Conservation (phyloP, 35 echinoderm and acorn worm species). For the Apostichopus parvimensis region DNA sequence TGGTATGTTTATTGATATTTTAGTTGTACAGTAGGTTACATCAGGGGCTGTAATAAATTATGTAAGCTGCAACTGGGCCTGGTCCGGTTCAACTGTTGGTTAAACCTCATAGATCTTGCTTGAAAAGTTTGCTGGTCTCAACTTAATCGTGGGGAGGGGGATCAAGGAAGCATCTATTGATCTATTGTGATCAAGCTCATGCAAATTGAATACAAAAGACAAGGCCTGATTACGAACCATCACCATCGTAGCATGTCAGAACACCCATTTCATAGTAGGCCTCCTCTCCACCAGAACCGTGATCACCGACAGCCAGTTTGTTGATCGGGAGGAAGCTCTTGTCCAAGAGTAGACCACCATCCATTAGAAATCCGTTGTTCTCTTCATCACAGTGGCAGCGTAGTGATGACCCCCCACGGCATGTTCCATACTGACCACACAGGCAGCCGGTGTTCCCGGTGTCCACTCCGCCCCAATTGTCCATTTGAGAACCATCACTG, state of each 20-base stretch:
- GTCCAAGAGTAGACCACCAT: not conserved
- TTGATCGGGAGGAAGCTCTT: not conserved
- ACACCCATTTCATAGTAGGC: not conserved
- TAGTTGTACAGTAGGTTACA: too few species aligned
- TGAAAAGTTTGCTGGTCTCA: too few species aligned
- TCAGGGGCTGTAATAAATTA: too few species aligned
- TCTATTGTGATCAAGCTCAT: not conserved
- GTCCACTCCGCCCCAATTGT: conserved; percentile 27
- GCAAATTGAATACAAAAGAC: not conserved
- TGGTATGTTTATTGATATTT: too few species aligned
- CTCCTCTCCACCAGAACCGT: not conserved
- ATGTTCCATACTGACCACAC: conserved; percentile 33
- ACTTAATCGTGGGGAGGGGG: too few species aligned
- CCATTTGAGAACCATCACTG: conserved; percentile 39
- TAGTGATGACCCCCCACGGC: not conserved
- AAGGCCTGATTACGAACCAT: not conserved
- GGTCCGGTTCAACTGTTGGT: too few species aligned
- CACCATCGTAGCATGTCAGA: conserved; percentile 2
- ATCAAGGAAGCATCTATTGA: too few species aligned
- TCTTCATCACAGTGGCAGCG: conserved; percentile 14
- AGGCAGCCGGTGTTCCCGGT: conserved; percentile 6
- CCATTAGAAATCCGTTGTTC: not conserved
- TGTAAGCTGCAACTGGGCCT: too few species aligned
- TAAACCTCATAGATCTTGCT: too few species aligned
- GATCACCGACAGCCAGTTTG: conserved; percentile 9